Base-by-base conservation (phyloP, 2,797 vertebrate genomes). In the Sciaenops ocellatus region DNA sequence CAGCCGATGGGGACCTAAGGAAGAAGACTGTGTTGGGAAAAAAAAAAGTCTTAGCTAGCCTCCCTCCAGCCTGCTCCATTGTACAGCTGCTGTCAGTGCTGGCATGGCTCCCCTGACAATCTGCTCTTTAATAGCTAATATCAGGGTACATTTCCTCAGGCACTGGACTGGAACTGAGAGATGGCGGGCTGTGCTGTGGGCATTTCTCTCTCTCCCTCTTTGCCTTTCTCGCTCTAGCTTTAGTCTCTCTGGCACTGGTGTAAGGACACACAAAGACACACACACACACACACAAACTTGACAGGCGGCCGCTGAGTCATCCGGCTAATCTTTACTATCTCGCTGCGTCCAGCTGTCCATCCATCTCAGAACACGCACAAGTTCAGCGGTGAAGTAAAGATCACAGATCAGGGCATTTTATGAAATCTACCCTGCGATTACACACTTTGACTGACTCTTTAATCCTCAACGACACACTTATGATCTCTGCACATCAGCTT, bases 41-140 rank as follows among this genome's bases (percentile, higher is more conserved):
- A 48, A 63, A 73, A 80, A 77, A 70, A 70, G 62, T 44, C 71
- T 76, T 52, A 80, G 80, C 60, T 38, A 46, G 70, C 83, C 80
- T 81, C 70, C 84, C 87, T 84, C 79, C 88, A 89, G 88, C 79
- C 78, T 13, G 73, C 85, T 76, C 65, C 68, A 66, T 79, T 84
- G 87, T 93, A 85, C 89, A 93, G 92, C 93, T 94, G 90, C 92
- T 91, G 90, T 92, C 92, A 92, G 92, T 46, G 86, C 90, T 92
- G 92, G 85, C 87, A 78, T 73, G 78, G 80, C 90, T 92, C 94
- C 93, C 93, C 89, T 93, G 94, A 94, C 94, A 95, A 94, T 95
- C 94, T 95, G 94, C 94, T 94, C 94, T 95, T 95, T 95, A 95
- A 95, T 95, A 94, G 95, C 95, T 95, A 94, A 95, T 95, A 95